These are phyloP conservation scores for Apotomis betuletana DNA, from an alignment of 2,888 invertebrate species.

Conservation along the genomic window DNA sequence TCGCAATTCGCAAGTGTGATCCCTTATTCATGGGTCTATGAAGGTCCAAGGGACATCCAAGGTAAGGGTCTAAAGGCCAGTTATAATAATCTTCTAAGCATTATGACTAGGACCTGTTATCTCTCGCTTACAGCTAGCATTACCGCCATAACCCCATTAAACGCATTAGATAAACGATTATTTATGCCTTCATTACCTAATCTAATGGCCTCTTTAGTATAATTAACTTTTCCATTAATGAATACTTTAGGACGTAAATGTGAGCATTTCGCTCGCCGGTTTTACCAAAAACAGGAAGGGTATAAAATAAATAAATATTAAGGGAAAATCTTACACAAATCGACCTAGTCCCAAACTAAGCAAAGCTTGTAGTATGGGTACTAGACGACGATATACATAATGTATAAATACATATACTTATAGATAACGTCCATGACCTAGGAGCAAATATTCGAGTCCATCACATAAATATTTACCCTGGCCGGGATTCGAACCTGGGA, in stretches of 20 bases:
- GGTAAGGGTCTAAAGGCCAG: neutral
- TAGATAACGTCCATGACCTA: too few relatives aligned
- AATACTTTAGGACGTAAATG: conserved; percentile 1
- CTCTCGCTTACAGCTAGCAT: neutral
- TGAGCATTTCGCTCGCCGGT: neutral
- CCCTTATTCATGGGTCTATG: too few relatives aligned
- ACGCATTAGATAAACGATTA: conserved; percentile 16
- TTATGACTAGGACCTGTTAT: conserved; percentile 2
- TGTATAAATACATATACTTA: too few relatives aligned
- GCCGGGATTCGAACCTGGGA: too few relatives aligned
- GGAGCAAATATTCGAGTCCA: too few relatives aligned
- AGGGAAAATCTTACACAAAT: too few relatives aligned
- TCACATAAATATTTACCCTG: too few relatives aligned
- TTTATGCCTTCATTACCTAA: conserved; percentile 20
- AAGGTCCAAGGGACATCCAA: too few relatives aligned
- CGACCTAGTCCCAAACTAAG: too few relatives aligned
- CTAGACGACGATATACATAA: too few relatives aligned
- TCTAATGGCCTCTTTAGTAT: conserved; percentile 2
- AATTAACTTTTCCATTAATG: neutral
- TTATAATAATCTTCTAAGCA: neutral
- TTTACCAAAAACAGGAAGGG: neutral
- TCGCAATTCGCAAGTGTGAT: too few relatives aligned
- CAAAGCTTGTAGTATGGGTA: too few relatives aligned
- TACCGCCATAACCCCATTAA: conserved; percentile 5
- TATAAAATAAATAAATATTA: neutral